Evolutionary conservation across 2,797 vertebrate species (phyloP).

Genomic region (Cossypha polioptera): DNA sequence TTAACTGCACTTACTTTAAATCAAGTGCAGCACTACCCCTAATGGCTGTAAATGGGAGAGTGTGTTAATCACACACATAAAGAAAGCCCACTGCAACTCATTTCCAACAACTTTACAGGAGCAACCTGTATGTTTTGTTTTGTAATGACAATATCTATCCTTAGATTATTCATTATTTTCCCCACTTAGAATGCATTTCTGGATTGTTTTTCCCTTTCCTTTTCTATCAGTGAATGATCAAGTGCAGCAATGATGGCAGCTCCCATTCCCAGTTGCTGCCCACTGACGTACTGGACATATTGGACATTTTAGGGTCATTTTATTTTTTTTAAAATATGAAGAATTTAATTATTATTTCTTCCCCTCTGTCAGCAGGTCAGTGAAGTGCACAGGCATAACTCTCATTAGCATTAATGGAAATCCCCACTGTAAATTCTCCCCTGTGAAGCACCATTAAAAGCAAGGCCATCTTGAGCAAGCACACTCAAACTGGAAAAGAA

Average conservation of each 20-base stretch:
- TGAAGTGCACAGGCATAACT: background rate
- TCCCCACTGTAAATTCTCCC: conserved; percentile 22
- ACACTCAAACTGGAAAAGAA: conserved; percentile 16
- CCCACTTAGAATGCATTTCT: background rate
- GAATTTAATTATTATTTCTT: conserved; percentile 13
- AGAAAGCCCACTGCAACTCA: conserved; percentile 6
- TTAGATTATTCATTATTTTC: background rate
- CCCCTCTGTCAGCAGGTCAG: background rate
- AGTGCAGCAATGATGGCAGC: background rate
- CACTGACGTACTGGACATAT: rapidly evolving
- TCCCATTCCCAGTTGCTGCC: background rate
- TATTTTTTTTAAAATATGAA: background rate
- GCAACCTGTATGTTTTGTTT: background rate
- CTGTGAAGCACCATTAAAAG: background rate
- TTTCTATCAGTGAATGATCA: background rate
- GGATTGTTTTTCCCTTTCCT: background rate
- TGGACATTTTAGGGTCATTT: background rate
- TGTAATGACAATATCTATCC: background rate
- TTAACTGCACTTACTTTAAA: conserved; percentile 65
- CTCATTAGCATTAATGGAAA: conserved; percentile 25
- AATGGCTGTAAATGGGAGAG: conserved; percentile 61
- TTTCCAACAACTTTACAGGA: background rate
- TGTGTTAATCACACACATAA: conserved; percentile 30
- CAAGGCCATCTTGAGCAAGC: background rate
- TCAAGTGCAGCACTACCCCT: conserved; percentile 37